Evolutionary conservation across 2,888 invertebrate species (phyloP).

Genomic region (Lycia hirtaria): DNA sequence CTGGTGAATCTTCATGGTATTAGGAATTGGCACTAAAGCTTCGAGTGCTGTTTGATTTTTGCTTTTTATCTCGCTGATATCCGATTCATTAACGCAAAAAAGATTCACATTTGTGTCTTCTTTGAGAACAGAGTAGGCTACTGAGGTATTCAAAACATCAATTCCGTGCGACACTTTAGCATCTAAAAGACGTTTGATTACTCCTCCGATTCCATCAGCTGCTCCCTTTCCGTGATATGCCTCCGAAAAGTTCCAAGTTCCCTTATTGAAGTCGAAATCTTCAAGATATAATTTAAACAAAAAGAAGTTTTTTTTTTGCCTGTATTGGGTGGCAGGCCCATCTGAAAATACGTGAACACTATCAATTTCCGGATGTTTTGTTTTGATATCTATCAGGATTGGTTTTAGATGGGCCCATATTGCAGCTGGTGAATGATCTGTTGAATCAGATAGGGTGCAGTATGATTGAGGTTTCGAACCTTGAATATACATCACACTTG

Average conservation of each 20-base stretch:
- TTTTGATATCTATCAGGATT: background rate
- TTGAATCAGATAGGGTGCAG: background rate
- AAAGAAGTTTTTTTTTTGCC: constrained; percentile 3
- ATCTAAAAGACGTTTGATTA: background rate
- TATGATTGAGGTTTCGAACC: too few species aligned
- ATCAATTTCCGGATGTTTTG: background rate
- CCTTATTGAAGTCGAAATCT: background rate
- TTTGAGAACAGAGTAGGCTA: background rate
- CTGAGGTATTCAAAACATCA: background rate
- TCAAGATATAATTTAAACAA: too few species aligned
- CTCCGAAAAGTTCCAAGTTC: background rate
- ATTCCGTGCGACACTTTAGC: background rate
- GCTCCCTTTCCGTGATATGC: background rate
- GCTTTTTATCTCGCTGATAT: too few species aligned
- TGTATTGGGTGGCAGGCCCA: background rate
- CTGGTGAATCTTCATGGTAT: background rate
- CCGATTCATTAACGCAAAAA: background rate
- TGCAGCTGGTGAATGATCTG: background rate
- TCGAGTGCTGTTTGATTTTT: background rate
- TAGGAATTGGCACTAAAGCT: background rate
- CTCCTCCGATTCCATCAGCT: background rate
- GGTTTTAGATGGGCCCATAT: background rate
- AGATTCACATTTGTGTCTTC: background rate
- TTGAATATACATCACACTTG: background rate
- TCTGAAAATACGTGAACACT: background rate